phyloP scores from a whole-genome alignment of 2,113 vertebrate genomes.

The Pholis gunnellus region DNA sequence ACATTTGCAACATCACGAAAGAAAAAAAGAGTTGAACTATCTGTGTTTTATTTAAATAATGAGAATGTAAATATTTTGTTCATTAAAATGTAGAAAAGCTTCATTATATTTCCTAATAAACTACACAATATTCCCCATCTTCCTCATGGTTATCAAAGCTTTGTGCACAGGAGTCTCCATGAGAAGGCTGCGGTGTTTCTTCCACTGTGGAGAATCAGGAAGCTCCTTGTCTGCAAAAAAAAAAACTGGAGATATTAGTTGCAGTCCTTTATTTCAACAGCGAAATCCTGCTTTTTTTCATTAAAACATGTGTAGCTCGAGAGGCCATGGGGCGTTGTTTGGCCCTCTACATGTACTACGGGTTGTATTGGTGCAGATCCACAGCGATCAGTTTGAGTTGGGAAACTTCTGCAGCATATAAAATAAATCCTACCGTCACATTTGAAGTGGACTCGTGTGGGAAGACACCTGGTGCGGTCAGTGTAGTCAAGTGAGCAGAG shows the following conservation, averaged over 20 bases:
- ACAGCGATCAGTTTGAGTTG: not conserved
- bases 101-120: not conserved
- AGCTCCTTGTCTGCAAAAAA: conserved; percentile 70
- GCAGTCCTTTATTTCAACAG: not conserved
- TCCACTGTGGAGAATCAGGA: conserved; percentile 73
- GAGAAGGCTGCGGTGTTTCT: conserved; percentile 67
- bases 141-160: conserved; percentile 74
- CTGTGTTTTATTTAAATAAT: conserved; percentile 6
- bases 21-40: not conserved
- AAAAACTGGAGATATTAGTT: not conserved
- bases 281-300: too few species aligned
- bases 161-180: conserved; percentile 78
- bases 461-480: conserved; percentile 75
- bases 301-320: too few species aligned
- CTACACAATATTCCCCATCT: conserved; percentile 63
- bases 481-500: conserved; percentile 79
- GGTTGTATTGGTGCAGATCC: not conserved
- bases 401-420: not conserved
- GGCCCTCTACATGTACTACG: not conserved
- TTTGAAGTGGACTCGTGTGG: conserved; percentile 74
- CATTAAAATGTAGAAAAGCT: not conserved
- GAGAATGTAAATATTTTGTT: not conserved
- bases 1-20: not conserved
- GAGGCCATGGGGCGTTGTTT: too few species aligned
- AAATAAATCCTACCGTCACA: conserved; percentile 70